Evolutionary conservation across 2,113 vertebrate species (phyloP).

Genomic region (Leucoraja erinaceus): DNA sequence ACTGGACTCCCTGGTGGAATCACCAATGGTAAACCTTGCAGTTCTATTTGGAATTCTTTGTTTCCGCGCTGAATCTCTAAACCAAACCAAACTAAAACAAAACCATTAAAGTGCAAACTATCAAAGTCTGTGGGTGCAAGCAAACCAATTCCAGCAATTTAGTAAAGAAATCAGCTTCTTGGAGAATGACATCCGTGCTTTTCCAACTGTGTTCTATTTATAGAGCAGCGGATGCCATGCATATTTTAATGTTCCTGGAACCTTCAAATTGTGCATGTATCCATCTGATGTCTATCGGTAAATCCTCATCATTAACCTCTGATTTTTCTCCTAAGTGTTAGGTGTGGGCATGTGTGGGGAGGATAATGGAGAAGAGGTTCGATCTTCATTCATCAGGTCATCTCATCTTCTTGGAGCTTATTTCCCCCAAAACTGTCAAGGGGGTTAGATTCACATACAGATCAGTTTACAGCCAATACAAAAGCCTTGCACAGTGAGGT

Average conservation of each 20-base stretch:
- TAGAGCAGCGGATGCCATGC: not conserved
- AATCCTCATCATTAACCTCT: not conserved
- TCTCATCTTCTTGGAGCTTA: not conserved
- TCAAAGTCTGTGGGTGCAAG: too few relatives aligned
- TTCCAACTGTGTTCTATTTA: not conserved
- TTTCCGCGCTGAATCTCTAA: too few relatives aligned
- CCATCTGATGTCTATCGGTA: not conserved
- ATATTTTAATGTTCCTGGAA: not conserved
- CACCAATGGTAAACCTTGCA: too few relatives aligned
- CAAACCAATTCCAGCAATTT: too few relatives aligned
- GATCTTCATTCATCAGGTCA: not conserved
- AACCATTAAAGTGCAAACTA: too few relatives aligned
- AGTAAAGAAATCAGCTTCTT: too few relatives aligned
- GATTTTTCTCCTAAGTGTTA: not conserved
- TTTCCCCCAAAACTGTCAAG: not conserved
- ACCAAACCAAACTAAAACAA: too few relatives aligned
- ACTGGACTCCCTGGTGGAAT: too few relatives aligned
- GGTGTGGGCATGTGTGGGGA: not conserved
- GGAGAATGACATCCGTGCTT: not conserved
- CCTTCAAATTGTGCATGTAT: not conserved
- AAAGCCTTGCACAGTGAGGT: not conserved
- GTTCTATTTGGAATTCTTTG: too few relatives aligned
- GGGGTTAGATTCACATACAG: not conserved
- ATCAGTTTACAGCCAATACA: not conserved
- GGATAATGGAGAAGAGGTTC: not conserved